phyloP scores from a whole-genome alignment of 2,888 invertebrate species.

The Ptycholaimellus sp. region DNA sequence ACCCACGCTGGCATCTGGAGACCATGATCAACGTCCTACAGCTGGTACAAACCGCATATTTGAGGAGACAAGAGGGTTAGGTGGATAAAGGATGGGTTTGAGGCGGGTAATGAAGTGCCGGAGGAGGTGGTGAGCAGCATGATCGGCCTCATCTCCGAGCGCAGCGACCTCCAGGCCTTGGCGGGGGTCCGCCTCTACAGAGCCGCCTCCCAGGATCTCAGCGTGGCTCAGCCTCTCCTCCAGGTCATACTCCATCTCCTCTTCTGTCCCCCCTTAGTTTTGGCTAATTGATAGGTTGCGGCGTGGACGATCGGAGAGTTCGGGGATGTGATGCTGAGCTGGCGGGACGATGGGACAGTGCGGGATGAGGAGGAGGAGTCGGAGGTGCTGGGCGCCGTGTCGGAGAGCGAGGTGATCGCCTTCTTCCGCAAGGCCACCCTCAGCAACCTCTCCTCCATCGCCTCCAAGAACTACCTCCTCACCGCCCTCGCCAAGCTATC shows the following conservation, averaged over 20 bases:
- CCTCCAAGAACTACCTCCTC: conserved; percentile 80
- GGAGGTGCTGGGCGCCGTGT: conserved; percentile 33
- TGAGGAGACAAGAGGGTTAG: no score
- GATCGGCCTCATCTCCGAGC: conserved; percentile 68
- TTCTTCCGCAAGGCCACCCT: conserved; percentile 74
- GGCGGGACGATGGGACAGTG: conserved; percentile 12
- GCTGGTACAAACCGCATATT: conserved; percentile 48
- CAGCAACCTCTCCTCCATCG: conserved; percentile 63
- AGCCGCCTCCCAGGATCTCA: conserved; percentile 16
- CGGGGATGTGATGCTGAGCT: conserved; percentile 62
- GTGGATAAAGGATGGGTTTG: no score
- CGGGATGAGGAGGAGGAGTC: conserved; percentile 41
- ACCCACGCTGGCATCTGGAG: conserved; percentile 86
- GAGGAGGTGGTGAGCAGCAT: conserved; percentile 92
- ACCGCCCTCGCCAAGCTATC: conserved; percentile 82
- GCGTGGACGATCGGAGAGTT: conserved; percentile 97
- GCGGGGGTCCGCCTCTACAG: conserved; percentile 66
- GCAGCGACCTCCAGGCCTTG: conserved; percentile 63
- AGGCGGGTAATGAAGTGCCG: conserved; percentile 90
- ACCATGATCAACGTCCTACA: conserved; percentile 78
- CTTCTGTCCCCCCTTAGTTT: background rate
- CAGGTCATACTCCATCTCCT: conserved; percentile 9
- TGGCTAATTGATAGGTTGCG: conserved; percentile 42
- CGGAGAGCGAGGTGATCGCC: conserved; percentile 44
- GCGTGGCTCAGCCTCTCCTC: conserved; percentile 24